Evolutionary conservation across 1,140 invertebrate genomes (phyloP), one percentile per base, ranked within the genome.

Genomic region (Conus ventricosus): DNA sequence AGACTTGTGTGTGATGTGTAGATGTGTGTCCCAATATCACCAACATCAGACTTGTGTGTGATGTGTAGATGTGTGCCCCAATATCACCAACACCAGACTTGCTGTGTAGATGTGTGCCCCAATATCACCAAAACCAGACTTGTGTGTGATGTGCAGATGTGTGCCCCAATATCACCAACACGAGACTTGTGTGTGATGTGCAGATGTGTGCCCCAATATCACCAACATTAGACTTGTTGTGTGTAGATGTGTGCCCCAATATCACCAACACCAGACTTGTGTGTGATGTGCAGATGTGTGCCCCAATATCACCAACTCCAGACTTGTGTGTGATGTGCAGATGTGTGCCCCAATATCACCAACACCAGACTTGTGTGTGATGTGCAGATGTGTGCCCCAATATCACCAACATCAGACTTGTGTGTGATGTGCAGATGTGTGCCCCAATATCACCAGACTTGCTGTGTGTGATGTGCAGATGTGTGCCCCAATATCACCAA

Each of bases 361-460:
- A 94, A 93, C 89, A 91, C 91, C 15, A 89, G 92, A 85, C n/a
- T n/a, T n/a, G n/a, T 63, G 57, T 84, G 82, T 84, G 17, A 11
- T 51, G 20, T 78, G 82, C 88, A 91, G 92, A 92, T 92, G 63
- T 88, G 15, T 94, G 93, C 90, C 93, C 93, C 60, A 94, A 94
- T 76, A 93, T 94, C 80, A 88, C 87, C 51, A 94, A 93, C 89
- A 91, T 91, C 15, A 89, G 92, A 85, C n/a, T n/a, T n/a, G n/a
- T 63, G 57, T 84, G 82, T 84, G 17, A 11, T 51, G 20, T 78
- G 82, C 88, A 91, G 92, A 92, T 92, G 63, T 88, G 15, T 94
- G 93, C 90, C 93, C 93, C 60, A 94, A 94, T 76, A 93, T 94
- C 80, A 88, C 87, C 51, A 94, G n/a, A n/a, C n/a, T n/a, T n/a